phyloP scores from a whole-genome alignment of 2,888 invertebrate genomes.

The Drosophila macrospina region DNA sequence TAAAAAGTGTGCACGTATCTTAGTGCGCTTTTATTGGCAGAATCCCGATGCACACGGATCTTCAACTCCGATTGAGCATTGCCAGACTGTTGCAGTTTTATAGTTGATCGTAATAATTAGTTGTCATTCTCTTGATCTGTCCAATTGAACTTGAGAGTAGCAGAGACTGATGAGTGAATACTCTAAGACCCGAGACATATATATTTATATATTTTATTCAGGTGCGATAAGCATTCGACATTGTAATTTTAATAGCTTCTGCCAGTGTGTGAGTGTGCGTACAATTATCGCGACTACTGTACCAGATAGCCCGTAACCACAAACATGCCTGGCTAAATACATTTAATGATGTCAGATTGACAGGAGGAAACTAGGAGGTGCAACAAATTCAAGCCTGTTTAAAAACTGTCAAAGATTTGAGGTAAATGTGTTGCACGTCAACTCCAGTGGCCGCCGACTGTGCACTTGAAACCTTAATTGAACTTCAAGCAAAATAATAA shows the following conservation, averaged over 20 bases:
- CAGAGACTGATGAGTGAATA: no score
- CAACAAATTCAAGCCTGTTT: neutral
- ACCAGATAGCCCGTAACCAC: constrained; percentile 2
- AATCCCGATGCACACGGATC: no score
- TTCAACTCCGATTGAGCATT: no score
- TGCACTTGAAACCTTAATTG: constrained; percentile 45
- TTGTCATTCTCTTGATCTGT: no score
- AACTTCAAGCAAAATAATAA: constrained; percentile 37
- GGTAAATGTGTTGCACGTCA: constrained; percentile 25
- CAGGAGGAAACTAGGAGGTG: neutral
- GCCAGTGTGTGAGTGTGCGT: neutral
- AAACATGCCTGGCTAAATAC: constrained; percentile 41
- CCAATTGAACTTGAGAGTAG: no score
- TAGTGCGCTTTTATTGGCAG: no score
- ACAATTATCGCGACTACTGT: constrained; percentile 12
- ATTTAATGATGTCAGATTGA: constrained; percentile 44
- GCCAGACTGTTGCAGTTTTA: no score
- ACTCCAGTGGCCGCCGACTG: constrained; percentile 18
- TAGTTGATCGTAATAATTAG: neutral
- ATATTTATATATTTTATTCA: neutral
- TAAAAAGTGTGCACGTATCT: no score
- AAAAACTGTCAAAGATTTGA: constrained; percentile 25
- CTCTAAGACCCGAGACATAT: no score
- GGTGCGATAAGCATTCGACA: neutral
- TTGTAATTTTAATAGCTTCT: neutral